Conservation (phyloP, 2,797 vertebrate species). For the Ctenopoma multispine region DNA sequence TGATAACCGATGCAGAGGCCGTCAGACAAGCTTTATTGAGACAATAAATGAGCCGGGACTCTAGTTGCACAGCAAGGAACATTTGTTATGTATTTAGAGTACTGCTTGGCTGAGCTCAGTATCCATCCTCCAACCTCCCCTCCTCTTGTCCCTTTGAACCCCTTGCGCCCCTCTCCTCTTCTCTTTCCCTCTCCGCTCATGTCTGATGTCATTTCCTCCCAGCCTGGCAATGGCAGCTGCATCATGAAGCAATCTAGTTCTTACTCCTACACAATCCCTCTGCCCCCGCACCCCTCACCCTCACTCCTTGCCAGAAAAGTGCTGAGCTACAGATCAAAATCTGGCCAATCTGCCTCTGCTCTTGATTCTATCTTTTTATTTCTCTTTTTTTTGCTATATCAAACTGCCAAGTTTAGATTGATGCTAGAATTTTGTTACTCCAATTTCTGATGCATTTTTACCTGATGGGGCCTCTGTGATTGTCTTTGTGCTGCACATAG, state of each 20-base stretch:
- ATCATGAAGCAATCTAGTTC: conserved; percentile 64
- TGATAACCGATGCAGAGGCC: conserved; percentile 79
- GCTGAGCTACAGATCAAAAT: conserved; percentile 75
- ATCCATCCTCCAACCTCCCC: conserved; percentile 42
- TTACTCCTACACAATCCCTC: conserved; percentile 48
- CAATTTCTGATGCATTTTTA: conserved; percentile 38
- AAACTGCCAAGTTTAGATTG: conserved; percentile 63
- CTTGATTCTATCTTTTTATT: conserved; percentile 63
- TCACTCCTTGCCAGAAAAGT: conserved; percentile 61
- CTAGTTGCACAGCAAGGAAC: conserved; percentile 67
- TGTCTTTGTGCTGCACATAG: conserved; percentile 32
- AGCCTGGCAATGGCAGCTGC: conserved; percentile 37
- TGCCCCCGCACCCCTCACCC: conserved; percentile 27
- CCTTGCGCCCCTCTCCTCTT: neutral
- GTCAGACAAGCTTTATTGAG: conserved; percentile 82
- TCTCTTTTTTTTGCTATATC: conserved; percentile 30
- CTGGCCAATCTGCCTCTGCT: conserved; percentile 62
- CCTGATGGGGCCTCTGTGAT: conserved; percentile 5
- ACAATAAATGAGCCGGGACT: conserved; percentile 83
- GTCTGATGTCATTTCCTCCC: conserved; percentile 69
- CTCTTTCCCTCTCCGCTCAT: conserved; percentile 14
- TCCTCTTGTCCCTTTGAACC: conserved; percentile 1
- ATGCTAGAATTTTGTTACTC: conserved; percentile 31
- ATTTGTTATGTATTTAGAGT: conserved; percentile 84
- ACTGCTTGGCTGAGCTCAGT: conserved; percentile 64